A percentile compares a stretch with the other conserved stretches of the same genome.
These are phyloP conservation scores for Hydractinia symbiolongicarpus DNA, from an alignment of 30 jellyfish, hydroid and myxozoan species.

Conservation along the genomic window DNA sequence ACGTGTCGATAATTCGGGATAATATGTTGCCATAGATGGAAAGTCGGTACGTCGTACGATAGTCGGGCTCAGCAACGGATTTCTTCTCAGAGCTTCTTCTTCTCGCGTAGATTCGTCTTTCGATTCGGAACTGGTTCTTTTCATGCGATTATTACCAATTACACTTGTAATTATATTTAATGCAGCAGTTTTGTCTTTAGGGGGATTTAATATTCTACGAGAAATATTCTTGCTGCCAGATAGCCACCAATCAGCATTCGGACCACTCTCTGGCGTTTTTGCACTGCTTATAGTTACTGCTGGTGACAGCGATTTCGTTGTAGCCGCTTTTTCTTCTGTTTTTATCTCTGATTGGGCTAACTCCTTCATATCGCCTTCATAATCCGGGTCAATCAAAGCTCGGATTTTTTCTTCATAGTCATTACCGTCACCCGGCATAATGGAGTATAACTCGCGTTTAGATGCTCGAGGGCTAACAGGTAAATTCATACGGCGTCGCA, in stretches of 20 bases:
- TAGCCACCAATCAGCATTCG: constrained; percentile 30
- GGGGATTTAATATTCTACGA: constrained; percentile 5
- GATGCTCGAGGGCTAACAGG: constrained; percentile 11
- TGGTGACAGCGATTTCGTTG: background rate
- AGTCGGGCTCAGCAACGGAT: constrained; percentile 24
- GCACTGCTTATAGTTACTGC: background rate
- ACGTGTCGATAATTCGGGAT: constrained; percentile 79
- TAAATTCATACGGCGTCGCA: constrained; percentile 24
- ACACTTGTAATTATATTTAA: constrained; percentile 28
- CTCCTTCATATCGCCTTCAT: constrained; percentile 10
- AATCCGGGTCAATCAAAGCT: constrained; percentile 12
- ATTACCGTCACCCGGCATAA: constrained; percentile 46
- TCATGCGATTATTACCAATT: constrained; percentile 11
- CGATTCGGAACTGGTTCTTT: constrained; percentile 8
- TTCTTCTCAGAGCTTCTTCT: background rate
- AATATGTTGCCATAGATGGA: constrained; percentile 35
- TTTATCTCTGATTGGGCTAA: constrained; percentile 3
- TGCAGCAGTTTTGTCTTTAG: constrained; percentile 38
- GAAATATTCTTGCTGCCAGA: constrained; percentile 15
- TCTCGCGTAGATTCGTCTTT: background rate
- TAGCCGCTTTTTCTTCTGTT: background rate
- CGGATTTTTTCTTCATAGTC: constrained; percentile 33
- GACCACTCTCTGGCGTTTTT: background rate
- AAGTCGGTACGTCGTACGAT: background rate
- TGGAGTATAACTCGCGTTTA: constrained; percentile 28